Evolutionary conservation across 2,888 invertebrate species (phyloP).

Genomic region (Conistra vaccinii): DNA sequence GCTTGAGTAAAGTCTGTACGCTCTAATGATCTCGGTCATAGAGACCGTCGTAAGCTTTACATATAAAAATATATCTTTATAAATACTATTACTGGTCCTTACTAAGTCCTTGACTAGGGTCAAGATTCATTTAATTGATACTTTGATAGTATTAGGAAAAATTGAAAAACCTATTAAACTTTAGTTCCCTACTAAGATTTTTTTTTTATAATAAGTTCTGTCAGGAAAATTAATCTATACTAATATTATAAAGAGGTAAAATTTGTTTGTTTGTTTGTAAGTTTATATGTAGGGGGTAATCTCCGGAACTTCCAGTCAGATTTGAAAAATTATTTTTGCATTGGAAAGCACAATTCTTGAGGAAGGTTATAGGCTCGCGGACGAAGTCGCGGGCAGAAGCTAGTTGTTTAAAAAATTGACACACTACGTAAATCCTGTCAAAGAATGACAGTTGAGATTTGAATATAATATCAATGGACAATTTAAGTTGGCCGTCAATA

Average conservation of each 20-base stretch:
- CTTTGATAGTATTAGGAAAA: background rate
- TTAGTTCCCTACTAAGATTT: background rate
- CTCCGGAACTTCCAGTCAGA: no score
- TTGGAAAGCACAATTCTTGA: no score
- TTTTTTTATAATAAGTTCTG: background rate
- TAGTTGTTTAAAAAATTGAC: no score
- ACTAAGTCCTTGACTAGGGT: conserved; percentile 32
- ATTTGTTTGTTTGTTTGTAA: no score
- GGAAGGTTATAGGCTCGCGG: no score
- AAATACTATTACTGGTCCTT: conserved; percentile 44
- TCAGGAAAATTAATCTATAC: background rate
- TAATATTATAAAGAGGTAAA: no score
- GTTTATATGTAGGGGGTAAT: no score
- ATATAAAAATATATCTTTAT: conserved; percentile 50
- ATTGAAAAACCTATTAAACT: background rate
- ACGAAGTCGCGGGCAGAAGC: no score
- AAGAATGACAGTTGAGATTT: background rate
- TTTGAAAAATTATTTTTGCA: no score
- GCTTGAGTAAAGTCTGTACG: background rate
- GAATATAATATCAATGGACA: background rate
- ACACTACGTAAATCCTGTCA: background rate
- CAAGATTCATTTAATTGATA: background rate
- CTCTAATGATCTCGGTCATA: background rate
- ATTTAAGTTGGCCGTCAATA: background rate
- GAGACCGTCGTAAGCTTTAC: background rate